A percentile compares a stretch with the other conserved stretches of the same genome.
These are phyloP conservation scores for Lochmaea crataegi DNA, from an alignment of 2,888 invertebrate genomes.

Conservation along the genomic window DNA sequence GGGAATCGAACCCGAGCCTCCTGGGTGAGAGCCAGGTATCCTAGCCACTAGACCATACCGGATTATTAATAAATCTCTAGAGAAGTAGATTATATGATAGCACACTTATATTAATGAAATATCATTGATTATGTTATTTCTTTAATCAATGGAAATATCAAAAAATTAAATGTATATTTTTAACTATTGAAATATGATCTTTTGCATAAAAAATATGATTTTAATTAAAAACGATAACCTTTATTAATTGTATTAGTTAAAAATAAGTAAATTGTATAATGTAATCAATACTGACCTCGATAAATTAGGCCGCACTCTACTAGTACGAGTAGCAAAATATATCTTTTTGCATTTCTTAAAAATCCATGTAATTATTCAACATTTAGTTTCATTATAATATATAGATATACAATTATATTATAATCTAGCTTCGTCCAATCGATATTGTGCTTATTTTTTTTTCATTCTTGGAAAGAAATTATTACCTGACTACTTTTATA, in stretches of 20 bases:
- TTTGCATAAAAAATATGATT: neutral
- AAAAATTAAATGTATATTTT: neutral
- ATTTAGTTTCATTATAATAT: too few species aligned
- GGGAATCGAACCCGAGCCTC: conserved; percentile 73
- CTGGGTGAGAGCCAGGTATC: conserved; percentile 72
- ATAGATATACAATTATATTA: too few species aligned
- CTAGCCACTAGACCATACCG: conserved; percentile 71
- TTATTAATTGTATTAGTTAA: neutral
- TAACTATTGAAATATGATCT: neutral
- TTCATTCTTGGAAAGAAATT: neutral
- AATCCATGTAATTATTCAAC: neutral
- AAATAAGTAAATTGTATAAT: neutral
- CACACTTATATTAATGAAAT: neutral
- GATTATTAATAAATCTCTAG: conserved; percentile 45
- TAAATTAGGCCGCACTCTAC: neutral
- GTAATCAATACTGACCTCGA: neutral
- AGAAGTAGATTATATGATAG: neutral
- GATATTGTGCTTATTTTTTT: neutral
- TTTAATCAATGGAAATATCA: too few species aligned
- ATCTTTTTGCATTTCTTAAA: neutral
- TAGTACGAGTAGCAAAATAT: neutral
- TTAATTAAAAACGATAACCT: neutral
- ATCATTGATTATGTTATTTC: too few species aligned
- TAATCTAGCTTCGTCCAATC: too few species aligned
- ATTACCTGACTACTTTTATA: neutral